These are phyloP conservation scores for Xiphophorus hellerii DNA, from an alignment of 2,113 vertebrate genomes.

Conservation along the genomic window DNA sequence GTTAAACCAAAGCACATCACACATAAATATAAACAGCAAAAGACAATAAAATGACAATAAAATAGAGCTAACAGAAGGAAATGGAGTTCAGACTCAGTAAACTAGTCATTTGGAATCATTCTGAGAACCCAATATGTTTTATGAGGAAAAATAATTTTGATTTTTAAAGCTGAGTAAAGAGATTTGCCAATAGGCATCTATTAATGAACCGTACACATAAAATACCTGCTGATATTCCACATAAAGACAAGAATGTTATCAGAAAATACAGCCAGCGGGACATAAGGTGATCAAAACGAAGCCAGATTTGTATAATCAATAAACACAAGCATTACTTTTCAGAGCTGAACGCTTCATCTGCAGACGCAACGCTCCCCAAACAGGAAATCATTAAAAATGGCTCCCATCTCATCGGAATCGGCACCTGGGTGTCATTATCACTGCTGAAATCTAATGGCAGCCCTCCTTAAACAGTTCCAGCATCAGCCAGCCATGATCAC, in stretches of 20 bases:
- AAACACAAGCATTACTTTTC: constrained; percentile 1
- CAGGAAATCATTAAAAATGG: constrained; percentile 1
- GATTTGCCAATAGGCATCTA: too few species aligned
- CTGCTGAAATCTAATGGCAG: constrained; percentile 48
- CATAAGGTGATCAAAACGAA: neutral
- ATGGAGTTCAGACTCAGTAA: neutral
- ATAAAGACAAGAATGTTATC: too few species aligned
- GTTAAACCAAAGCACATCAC: neutral
- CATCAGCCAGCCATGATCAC: constrained; percentile 44
- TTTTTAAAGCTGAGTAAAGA: too few species aligned
- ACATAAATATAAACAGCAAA: neutral
- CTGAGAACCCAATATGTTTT: neutral
- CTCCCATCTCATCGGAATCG: constrained; percentile 34
- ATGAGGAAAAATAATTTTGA: neutral
- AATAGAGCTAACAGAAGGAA: neutral
- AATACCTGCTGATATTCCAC: too few species aligned
- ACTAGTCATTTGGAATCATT: neutral
- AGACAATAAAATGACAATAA: neutral
- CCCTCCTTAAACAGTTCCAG: constrained; percentile 44
- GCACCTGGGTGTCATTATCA: constrained; percentile 60
- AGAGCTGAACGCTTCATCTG: neutral
- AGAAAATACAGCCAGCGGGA: neutral
- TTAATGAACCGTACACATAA: too few species aligned
- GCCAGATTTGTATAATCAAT: neutral
- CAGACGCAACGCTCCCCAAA: neutral